Conservation (phyloP, 2,113 vertebrate genomes). For the Stictonetta naevosa region DNA sequence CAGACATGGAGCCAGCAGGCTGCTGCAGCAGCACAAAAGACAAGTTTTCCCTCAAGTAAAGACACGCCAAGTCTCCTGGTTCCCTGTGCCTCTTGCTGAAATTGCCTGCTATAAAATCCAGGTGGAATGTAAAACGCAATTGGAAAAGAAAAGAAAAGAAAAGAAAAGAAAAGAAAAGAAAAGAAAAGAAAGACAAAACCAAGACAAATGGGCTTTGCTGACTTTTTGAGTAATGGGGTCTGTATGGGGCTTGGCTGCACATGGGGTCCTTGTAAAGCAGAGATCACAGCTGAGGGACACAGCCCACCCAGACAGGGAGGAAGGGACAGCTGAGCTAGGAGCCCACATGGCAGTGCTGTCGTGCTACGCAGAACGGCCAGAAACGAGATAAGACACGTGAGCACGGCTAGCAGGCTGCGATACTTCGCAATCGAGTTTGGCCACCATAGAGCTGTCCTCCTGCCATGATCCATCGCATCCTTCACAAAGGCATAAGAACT, state of each 20-base stretch:
- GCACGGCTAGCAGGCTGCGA: background rate
- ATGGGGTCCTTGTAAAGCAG: background rate
- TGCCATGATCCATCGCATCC: rapidly evolving
- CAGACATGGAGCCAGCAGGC: background rate
- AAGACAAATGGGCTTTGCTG: slow-evolving; percentile 10
- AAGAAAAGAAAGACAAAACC: background rate
- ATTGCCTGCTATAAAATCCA: slow-evolving; percentile 39
- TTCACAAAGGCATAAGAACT: rapidly evolving
- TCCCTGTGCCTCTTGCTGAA: background rate
- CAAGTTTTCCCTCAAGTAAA: slow-evolving; percentile 37
- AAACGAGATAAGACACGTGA: rapidly evolving
- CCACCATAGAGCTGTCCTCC: rapidly evolving
- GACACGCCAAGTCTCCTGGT: slow-evolving; percentile 9
- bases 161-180: background rate
- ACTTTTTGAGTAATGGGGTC: background rate
- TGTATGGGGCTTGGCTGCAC: background rate
- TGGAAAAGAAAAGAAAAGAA: background rate
- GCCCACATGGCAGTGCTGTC: rapidly evolving
- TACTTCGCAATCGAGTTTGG: rapidly evolving
- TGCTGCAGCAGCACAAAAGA: background rate
- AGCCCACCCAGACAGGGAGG: background rate
- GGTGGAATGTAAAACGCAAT: background rate
- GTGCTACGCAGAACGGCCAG: rapidly evolving
- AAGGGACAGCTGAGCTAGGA: background rate
- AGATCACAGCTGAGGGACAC: background rate